Evolutionary conservation across 2,797 vertebrate genomes (phyloP).

Genomic region (Oryzias dopingdopingensis): DNA sequence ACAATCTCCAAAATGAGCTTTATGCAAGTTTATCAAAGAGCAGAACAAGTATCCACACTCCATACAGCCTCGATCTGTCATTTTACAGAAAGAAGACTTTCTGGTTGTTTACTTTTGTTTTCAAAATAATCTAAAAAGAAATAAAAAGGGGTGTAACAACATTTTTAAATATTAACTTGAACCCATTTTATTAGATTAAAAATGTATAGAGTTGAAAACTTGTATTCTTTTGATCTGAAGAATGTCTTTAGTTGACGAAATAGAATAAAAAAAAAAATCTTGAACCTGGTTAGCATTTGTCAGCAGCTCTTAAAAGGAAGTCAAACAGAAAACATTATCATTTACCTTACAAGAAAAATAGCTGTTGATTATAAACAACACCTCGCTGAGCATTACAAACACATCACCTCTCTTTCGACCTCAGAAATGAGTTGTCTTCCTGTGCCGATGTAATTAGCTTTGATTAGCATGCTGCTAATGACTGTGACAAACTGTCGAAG

Average conservation of each 20-base stretch:
- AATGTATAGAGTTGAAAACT: slow-evolving; percentile 1
- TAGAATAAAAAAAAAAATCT: slow-evolving; percentile 6
- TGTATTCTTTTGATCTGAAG: not conserved
- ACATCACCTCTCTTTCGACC: slow-evolving; percentile 49
- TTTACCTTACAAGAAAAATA: slow-evolving; percentile 35
- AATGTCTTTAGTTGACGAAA: not conserved
- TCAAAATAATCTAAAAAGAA: not conserved
- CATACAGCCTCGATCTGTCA: slow-evolving; percentile 33
- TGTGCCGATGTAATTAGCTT: slow-evolving; percentile 69
- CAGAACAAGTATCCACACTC: slow-evolving; percentile 8
- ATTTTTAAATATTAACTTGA: too few relatives aligned
- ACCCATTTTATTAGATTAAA: not conserved
- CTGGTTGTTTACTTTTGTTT: not conserved
- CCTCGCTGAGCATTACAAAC: slow-evolving; percentile 52
- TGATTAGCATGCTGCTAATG: slow-evolving; percentile 71
- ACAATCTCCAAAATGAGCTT: slow-evolving; percentile 75
- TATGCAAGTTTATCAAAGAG: slow-evolving; percentile 52
- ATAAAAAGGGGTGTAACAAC: not conserved
- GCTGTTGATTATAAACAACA: slow-evolving; percentile 50
- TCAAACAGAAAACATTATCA: slow-evolving; percentile 36
- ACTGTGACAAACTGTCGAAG: slow-evolving; percentile 42
- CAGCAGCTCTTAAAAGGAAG: slow-evolving; percentile 17
- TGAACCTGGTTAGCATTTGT: slow-evolving; percentile 38
- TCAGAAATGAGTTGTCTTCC: slow-evolving; percentile 65
- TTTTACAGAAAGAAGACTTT: slow-evolving; percentile 15